Evolutionary conservation across 2,797 vertebrate species (phyloP), one percentile per base, ranked within the genome.

Genomic region (Gephyroberyx darwinii): DNA sequence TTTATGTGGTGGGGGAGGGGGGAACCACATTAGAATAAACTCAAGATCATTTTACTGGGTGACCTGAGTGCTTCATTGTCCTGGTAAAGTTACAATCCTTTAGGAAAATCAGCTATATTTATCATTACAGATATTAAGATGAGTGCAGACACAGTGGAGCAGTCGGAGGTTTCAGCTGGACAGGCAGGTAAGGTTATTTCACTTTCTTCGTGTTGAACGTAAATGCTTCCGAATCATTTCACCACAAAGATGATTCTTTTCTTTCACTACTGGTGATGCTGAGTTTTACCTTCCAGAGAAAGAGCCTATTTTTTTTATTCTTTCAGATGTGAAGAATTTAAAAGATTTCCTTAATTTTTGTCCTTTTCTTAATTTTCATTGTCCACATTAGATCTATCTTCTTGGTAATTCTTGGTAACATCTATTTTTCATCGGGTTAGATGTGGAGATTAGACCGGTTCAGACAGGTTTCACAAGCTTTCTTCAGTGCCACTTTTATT

Each of bases 81-180:
- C 90, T 71, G 92, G 90, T 93, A 89, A 94, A 94, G 92, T 90
- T 92, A 88, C 92, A 94, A 94, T 94, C 93, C 92, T 90, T 91
- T 95, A 96, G 95, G 96, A 96, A 97, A 96, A 96, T 96, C 92
- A 93, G 93, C 92, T 93, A 90, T 95, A 93, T 94, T 95, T 95
- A 92, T 94, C 91, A 86, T 93, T 93, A 62, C 93, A 98, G 97
- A 95, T 94, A 95, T 96, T 94, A 98, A 96, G 95, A 98, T 99
- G 97, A 99, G 96, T 80, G 88, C 96, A 66, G 95, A 96, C 85
- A 83, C 93, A 3, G 94, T 95, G 70, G 96, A 97, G 86, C 95
- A 95, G 88, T 92, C 95, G 51, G 96, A 97, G 59, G 83, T 90
- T 59, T 90, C 87, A 62, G 89, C 90, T 1, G 91, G 96, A 79